Evolutionary conservation across 2,888 invertebrate species (phyloP).

Genomic region (Desoria tigrina): DNA sequence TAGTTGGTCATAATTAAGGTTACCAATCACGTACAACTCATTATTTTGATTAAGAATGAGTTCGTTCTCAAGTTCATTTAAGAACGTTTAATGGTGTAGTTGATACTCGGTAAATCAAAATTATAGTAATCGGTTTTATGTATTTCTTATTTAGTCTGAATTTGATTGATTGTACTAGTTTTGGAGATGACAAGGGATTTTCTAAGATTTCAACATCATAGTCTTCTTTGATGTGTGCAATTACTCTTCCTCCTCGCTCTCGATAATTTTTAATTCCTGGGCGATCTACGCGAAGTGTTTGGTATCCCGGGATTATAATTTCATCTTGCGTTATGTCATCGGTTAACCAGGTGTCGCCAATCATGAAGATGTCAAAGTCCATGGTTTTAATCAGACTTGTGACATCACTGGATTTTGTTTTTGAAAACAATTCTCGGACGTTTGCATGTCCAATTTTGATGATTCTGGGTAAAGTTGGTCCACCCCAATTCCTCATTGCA

Average conservation of each 20-base stretch:
- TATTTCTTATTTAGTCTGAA: neutral
- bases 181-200: neutral
- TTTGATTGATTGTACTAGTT: neutral
- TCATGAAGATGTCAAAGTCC: neutral
- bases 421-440: neutral
- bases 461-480: neutral
- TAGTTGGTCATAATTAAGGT: neutral
- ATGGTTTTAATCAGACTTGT: neutral
- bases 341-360: neutral
- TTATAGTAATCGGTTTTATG: neutral
- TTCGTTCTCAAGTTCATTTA: neutral
- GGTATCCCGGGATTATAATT: neutral
- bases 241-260: neutral
- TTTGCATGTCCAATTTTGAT: neutral
- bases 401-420: neutral
- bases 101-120: neutral
- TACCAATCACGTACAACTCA: neutral
- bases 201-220: neutral
- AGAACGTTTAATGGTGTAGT: neutral
- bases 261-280: neutral
- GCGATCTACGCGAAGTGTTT: neutral
- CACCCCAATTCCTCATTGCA: too few species aligned
- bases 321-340: neutral
- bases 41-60: too few species aligned
- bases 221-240: neutral